These are phyloP conservation scores for Calidris pugnax DNA, from an alignment of 2,113 vertebrate genomes.

Conservation along the genomic window DNA sequence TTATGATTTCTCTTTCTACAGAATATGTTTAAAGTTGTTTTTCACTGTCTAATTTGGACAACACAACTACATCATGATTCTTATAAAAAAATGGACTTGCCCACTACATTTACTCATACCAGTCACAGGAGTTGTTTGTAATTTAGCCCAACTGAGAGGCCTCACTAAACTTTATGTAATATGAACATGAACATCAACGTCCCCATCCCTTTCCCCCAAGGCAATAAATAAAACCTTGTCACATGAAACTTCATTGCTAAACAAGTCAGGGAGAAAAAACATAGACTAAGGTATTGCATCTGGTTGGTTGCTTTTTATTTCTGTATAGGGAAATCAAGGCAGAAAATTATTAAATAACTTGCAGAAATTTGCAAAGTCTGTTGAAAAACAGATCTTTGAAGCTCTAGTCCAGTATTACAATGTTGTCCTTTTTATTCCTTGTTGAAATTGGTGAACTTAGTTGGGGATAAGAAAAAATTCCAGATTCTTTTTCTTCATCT, in stretches of 20 bases:
- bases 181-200: background rate
- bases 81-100: background rate
- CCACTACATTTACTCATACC: background rate
- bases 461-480: background rate
- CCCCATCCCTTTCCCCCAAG: background rate
- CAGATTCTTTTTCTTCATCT: background rate
- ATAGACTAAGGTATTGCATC: background rate
- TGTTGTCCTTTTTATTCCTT: background rate
- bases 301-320: background rate
- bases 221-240: background rate
- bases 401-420: background rate
- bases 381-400: background rate
- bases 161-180: background rate
- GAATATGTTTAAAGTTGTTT: background rate
- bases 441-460: background rate
- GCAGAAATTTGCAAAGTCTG: background rate
- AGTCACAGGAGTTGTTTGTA: background rate
- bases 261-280: accelerated
- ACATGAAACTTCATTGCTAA: background rate
- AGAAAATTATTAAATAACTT: background rate
- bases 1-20: background rate
- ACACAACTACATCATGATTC: background rate
- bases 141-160: background rate
- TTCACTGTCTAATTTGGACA: background rate
- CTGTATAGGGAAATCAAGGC: background rate